phyloP scores from a whole-genome alignment of 1,140 invertebrate genomes.

The Caenorhabditis brenneri region DNA sequence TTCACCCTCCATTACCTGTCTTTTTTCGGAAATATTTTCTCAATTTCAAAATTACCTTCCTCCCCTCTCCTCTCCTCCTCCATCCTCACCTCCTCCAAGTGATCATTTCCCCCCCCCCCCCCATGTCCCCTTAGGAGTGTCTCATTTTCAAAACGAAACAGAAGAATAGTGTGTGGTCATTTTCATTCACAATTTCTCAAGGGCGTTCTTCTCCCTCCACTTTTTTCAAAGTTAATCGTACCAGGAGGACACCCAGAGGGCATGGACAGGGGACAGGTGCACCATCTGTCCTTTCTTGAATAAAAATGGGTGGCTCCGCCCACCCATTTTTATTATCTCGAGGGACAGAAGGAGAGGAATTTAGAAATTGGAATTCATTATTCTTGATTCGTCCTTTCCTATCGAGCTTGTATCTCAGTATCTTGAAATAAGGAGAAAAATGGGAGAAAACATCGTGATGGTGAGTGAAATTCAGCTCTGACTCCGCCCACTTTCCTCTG shows the following conservation, averaged over 20 bases:
- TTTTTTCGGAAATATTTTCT: no score
- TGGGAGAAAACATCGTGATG: no score
- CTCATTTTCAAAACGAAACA: background rate
- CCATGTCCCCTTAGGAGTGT: no score
- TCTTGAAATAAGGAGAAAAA: no score
- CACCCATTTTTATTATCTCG: background rate
- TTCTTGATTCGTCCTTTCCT: no score
- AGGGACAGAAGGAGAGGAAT: no score
- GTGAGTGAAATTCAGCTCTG: no score
- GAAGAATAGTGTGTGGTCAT: no score
- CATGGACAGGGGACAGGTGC: background rate
- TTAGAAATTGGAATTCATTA: no score
- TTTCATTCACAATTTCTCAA: background rate
- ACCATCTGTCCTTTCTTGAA: background rate
- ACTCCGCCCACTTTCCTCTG: no score
- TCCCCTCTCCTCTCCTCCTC: background rate
- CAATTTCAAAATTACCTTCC: no score
- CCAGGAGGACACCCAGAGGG: background rate
- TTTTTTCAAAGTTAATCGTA: slow-evolving; percentile 26
- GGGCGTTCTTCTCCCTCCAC: background rate
- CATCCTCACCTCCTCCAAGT: background rate
- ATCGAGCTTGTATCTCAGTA: no score
- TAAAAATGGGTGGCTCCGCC: background rate
- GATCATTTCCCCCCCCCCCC: background rate
- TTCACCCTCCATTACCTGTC: background rate